Percentiles rank a stretch among this genome's conserved stretches.
Evolutionary conservation across 2,888 invertebrate species (phyloP).

Genomic region (Cephus runcator): DNA sequence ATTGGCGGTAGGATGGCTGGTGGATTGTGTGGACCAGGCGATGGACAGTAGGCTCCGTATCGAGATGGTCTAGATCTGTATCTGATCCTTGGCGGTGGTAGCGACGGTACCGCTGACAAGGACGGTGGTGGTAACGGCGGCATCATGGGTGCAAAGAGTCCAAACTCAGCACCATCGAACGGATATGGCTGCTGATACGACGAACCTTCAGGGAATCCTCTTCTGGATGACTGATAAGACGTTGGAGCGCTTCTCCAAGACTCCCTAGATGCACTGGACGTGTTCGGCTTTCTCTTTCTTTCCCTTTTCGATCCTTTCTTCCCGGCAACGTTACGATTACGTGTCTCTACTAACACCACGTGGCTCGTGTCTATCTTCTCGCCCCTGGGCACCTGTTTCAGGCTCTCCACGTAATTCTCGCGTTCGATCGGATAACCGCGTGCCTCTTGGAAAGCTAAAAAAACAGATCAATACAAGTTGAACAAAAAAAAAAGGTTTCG

Average conservation of each 20-base stretch:
- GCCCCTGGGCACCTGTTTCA: constrained; percentile 40
- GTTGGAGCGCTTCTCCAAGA: background rate
- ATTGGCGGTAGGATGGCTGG: constrained; percentile 27
- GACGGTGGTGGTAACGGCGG: constrained; percentile 14
- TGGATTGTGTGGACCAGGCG: constrained; percentile 25
- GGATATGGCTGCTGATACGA: constrained; percentile 29
- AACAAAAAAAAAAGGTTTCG: background rate
- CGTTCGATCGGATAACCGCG: constrained; percentile 78
- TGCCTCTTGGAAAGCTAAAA: constrained; percentile 73
- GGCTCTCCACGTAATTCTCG: constrained; percentile 67
- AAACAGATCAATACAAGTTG: background rate
- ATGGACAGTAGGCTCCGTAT: constrained; percentile 15
- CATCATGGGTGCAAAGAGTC: constrained; percentile 17
- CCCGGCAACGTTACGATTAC: background rate
- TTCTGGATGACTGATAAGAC: background rate
- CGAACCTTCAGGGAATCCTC: background rate
- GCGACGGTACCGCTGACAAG: constrained; percentile 25
- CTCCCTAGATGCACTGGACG: background rate
- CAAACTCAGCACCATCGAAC: constrained; percentile 30
- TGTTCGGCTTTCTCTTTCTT: background rate
- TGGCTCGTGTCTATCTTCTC: constrained; percentile 41
- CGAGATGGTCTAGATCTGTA: constrained; percentile 26
- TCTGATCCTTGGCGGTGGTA: constrained; percentile 18
- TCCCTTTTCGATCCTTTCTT: background rate
- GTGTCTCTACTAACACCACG: constrained; percentile 16